phyloP scores from a whole-genome alignment of 2,113 vertebrate species.

The Pholis gunnellus region DNA sequence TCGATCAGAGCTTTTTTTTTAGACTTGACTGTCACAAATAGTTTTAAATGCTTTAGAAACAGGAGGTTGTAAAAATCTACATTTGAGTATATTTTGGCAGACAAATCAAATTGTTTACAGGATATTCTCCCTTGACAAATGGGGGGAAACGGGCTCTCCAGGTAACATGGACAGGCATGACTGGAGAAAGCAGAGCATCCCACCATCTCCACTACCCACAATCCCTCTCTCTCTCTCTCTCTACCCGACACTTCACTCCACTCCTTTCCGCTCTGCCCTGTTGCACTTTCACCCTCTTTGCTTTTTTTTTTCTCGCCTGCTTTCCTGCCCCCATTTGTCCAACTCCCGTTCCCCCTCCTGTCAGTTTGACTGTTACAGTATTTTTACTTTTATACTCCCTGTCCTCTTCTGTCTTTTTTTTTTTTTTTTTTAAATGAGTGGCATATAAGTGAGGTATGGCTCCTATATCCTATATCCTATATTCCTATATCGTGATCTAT shows the following conservation, averaged over 20 bases:
- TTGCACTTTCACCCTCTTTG: conserved; percentile 19
- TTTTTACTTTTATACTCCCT: background rate
- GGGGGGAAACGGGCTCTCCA: conserved; percentile 52
- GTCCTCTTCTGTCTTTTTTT: background rate
- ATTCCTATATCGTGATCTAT: conserved; percentile 51
- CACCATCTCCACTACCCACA: conserved; percentile 14
- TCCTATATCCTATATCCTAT: no score
- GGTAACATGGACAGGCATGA: conserved; percentile 60
- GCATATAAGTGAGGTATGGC: conserved; percentile 30
- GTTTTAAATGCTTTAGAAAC: background rate
- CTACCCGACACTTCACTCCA: background rate
- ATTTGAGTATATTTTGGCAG: background rate
- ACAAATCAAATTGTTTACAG: background rate
- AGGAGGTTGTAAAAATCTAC: background rate
- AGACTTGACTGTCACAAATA: background rate
- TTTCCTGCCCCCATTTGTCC: conserved; percentile 1
- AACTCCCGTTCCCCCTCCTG: background rate
- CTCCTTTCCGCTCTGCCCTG: conserved; percentile 19
- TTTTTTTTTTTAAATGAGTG: background rate
- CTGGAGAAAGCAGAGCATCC: conserved; percentile 51
- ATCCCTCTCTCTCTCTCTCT: background rate
- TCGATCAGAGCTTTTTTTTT: background rate
- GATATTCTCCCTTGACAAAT: conserved; percentile 43
- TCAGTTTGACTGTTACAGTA: conserved; percentile 9
- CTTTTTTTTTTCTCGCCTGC: conserved; percentile 1